Conservation (phyloP, 2,113 vertebrate species). For the Balaeniceps rex region DNA sequence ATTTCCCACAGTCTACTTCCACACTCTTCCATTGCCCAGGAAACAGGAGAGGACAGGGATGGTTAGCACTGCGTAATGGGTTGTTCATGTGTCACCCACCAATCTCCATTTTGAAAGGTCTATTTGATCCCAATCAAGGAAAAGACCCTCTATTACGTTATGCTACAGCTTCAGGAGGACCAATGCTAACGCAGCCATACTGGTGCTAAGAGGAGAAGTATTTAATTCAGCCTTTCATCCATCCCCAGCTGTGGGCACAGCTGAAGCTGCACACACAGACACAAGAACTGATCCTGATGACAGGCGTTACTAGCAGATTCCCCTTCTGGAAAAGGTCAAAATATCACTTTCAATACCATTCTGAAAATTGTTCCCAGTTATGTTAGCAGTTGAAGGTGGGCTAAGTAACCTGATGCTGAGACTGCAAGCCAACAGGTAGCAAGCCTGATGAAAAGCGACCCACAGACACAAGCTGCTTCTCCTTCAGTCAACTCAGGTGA, state of each 20-base stretch:
- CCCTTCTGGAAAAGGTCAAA: neutral
- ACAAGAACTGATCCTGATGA: neutral
- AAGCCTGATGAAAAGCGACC: neutral
- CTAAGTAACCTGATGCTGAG: neutral
- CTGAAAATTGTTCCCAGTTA: neutral
- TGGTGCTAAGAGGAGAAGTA: neutral
- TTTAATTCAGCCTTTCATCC: neutral
- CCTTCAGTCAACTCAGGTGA: neutral
- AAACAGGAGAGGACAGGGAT: neutral
- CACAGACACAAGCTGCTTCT: neutral
- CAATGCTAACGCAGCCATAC: neutral
- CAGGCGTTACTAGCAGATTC: neutral
- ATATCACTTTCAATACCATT: neutral
- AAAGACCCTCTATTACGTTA: neutral
- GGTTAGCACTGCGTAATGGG: accelerated
- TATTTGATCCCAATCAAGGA: neutral
- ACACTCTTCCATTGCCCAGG: neutral
- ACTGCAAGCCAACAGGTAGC: neutral
- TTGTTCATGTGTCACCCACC: neutral
- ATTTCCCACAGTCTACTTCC: neutral
- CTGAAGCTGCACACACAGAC: neutral
- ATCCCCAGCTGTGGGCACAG: neutral
- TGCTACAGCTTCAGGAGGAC: neutral
- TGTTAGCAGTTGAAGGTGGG: neutral
- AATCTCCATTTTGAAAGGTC: neutral